Evolutionary conservation across 2,113 vertebrate species (phyloP).

Genomic region (Cynoglossus semilaevis): DNA sequence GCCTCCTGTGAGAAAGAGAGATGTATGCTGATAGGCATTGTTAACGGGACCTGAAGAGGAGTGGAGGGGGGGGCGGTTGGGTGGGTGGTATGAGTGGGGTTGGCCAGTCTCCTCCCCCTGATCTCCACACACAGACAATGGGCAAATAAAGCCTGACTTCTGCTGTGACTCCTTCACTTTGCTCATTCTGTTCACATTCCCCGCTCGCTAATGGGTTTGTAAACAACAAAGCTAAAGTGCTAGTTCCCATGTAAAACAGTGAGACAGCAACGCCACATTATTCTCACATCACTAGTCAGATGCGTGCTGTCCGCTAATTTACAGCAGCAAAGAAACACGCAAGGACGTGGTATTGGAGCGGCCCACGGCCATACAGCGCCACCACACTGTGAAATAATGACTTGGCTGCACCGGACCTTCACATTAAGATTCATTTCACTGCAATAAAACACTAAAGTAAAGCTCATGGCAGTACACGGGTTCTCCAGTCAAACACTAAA

Average conservation of each 20-base stretch:
- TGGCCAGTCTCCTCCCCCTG: constrained; percentile 53
- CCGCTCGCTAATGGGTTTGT: constrained; percentile 46
- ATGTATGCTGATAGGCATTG: constrained; percentile 49
- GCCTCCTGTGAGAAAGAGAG: constrained; percentile 38
- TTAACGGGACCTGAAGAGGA: constrained; percentile 28
- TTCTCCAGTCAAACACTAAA: constrained; percentile 21
- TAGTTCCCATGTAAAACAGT: constrained; percentile 19
- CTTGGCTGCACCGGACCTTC: constrained; percentile 5
- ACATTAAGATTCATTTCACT: constrained; percentile 18
- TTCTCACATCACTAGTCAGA: constrained; percentile 28
- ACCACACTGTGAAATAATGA: constrained; percentile 32
- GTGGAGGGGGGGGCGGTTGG: no score
- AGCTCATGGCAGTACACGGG: constrained; percentile 36
- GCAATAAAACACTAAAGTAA: constrained; percentile 34
- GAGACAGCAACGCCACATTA: constrained; percentile 26
- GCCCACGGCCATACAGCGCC: constrained; percentile 21
- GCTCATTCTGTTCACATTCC: constrained; percentile 19
- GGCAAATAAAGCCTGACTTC: constrained; percentile 41
- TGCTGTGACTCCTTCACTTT: constrained; percentile 27
- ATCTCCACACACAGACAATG: constrained; percentile 35
- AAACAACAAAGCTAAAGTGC: constrained; percentile 38
- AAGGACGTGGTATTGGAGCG: constrained; percentile 12
- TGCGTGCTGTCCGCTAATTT: constrained; percentile 16
- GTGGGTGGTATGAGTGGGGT: not conserved
- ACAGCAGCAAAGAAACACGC: constrained; percentile 29